Conservation (phyloP, 2,797 vertebrate genomes). For the Scomberomorus guttatus region DNA sequence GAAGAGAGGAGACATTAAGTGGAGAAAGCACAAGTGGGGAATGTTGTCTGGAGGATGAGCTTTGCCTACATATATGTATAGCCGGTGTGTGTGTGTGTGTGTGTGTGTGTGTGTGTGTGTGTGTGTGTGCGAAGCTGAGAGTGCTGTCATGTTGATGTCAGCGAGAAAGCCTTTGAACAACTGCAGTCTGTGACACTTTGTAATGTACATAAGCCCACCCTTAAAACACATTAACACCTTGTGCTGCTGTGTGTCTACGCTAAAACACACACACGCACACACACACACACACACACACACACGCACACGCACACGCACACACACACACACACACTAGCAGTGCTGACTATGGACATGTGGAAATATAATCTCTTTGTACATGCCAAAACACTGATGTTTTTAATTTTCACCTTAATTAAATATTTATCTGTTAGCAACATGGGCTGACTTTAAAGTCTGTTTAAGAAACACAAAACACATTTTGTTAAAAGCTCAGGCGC, state of each 20-base stretch:
- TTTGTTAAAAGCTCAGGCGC: too few species aligned
- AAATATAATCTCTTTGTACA: slow-evolving; percentile 16
- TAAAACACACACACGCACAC: slow-evolving; percentile 5
- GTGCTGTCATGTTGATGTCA: slow-evolving; percentile 46
- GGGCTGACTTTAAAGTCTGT: background rate
- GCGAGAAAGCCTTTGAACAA: slow-evolving; percentile 39
- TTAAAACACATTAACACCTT: slow-evolving; percentile 55
- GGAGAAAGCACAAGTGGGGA: slow-evolving; percentile 28
- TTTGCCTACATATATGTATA: background rate
- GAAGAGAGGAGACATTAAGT: slow-evolving; percentile 29
- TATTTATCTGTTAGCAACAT: background rate
- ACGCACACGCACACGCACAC: too few species aligned
- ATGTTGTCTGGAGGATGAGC: slow-evolving; percentile 21
- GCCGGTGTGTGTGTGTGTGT: slow-evolving; percentile 1
- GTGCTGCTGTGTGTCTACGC: slow-evolving; percentile 18
- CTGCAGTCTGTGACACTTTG: slow-evolving; percentile 44
- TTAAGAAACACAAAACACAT: background rate
- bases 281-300: too few species aligned
- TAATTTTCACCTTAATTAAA: background rate
- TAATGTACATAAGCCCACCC: slow-evolving; percentile 32
- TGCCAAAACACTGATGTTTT: background rate
- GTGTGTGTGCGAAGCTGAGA: slow-evolving; percentile 19
- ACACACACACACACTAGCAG: too few species aligned
- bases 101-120: slow-evolving; percentile 18
- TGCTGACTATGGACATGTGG: background rate